Conservation (phyloP, 2,797 vertebrate species). For the Remorina albescens region DNA sequence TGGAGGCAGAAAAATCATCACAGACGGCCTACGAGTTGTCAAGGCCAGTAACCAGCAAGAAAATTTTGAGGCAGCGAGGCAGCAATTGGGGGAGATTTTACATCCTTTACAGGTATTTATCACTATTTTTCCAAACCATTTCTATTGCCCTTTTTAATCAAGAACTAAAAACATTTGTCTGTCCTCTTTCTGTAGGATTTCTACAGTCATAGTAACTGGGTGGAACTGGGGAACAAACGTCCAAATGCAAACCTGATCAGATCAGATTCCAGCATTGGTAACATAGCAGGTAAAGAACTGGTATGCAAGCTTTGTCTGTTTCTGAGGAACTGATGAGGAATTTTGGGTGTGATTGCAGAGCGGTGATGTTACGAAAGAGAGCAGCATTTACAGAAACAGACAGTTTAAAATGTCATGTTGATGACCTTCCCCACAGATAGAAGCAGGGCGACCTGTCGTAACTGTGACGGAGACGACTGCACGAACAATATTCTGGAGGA, state of each 20-base stretch:
- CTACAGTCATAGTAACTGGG: conserved; percentile 86
- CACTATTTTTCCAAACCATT: neutral
- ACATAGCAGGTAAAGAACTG: conserved; percentile 76
- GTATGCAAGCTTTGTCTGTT: neutral
- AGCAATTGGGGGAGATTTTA: conserved; percentile 69
- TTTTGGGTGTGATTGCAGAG: neutral
- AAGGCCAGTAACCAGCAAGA: conserved; percentile 65
- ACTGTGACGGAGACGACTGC: conserved; percentile 72
- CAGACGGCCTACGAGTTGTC: conserved; percentile 56
- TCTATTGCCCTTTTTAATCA: neutral
- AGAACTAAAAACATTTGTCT: neutral
- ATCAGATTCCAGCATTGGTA: conserved; percentile 63
- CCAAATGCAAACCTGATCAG: conserved; percentile 77
- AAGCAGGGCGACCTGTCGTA: conserved; percentile 71
- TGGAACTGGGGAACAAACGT: conserved; percentile 70
- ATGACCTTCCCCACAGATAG: conserved; percentile 39
- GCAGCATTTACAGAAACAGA: too few relatives aligned
- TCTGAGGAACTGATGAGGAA: neutral
- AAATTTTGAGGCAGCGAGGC: conserved; percentile 67
- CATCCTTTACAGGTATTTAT: conserved; percentile 81
- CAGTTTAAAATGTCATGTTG: neutral
- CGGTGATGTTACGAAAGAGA: neutral
- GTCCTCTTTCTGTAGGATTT: conserved; percentile 74
- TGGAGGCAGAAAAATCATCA: conserved; percentile 72
- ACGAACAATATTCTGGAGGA: conserved; percentile 77